These are phyloP conservation scores for Grallaria varia DNA, from an alignment of 2,113 vertebrate genomes.

Conservation along the genomic window DNA sequence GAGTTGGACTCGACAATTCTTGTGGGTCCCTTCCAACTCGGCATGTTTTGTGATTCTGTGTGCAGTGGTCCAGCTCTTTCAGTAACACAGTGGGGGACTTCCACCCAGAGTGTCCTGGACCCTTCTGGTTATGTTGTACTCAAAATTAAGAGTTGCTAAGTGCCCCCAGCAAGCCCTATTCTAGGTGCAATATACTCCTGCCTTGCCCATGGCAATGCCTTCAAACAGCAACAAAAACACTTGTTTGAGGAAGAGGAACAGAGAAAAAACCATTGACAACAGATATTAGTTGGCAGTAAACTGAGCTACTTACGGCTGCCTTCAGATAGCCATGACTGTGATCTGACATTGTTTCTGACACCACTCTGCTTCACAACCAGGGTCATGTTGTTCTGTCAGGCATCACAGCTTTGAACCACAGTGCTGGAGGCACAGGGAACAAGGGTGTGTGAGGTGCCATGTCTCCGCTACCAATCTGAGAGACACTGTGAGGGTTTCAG, in stretches of 20 bases:
- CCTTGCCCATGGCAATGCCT: background rate
- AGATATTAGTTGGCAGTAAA: background rate
- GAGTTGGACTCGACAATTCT: background rate
- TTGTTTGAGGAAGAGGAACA: background rate
- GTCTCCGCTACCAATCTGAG: fast-evolving
- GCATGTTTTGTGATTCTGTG: background rate
- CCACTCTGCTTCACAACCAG: background rate
- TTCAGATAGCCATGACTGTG: background rate
- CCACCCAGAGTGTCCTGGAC: background rate
- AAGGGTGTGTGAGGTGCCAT: background rate
- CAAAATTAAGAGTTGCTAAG: background rate
- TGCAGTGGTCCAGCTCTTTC: background rate
- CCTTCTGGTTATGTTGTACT: background rate
- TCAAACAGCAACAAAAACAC: background rate
- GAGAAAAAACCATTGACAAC: background rate
- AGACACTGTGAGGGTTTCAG: background rate
- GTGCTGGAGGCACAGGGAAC: background rate
- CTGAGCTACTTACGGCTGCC: background rate
- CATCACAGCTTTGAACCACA: background rate
- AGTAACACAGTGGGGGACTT: background rate
- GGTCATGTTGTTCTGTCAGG: background rate
- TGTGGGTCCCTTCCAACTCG: background rate
- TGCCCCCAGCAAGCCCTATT: background rate
- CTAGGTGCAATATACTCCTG: background rate
- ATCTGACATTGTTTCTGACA: background rate